Percentiles rank a stretch among this genome's conserved stretches.
Conservation (phyloP, 1,140 invertebrate genomes). For the Nasonia vitripennis region DNA sequence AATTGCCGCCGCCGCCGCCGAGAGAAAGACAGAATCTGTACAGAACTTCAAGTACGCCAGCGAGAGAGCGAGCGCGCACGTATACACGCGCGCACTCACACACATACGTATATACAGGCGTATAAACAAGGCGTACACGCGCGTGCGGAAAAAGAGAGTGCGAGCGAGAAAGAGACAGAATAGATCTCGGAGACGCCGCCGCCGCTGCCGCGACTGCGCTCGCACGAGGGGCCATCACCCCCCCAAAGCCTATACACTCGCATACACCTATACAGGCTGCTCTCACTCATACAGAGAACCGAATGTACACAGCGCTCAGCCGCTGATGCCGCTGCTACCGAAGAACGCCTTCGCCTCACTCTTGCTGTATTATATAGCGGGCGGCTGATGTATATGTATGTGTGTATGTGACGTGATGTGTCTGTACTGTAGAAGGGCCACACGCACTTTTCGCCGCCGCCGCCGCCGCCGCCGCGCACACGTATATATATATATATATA, state of each 20-base stretch:
- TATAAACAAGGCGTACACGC: neutral
- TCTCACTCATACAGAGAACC: neutral
- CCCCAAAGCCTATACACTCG: conserved; percentile 12
- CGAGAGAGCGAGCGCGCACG: neutral
- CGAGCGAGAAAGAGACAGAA: conserved; percentile 28
- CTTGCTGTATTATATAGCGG: neutral
- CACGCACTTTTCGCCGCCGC: conserved; percentile 13
- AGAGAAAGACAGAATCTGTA: conserved; percentile 23
- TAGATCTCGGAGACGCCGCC: conserved; percentile 45
- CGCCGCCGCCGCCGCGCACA: neutral
- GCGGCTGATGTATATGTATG: neutral
- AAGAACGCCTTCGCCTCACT: neutral
- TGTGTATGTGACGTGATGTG: neutral
- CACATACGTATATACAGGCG: neutral
- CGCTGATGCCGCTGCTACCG: neutral
- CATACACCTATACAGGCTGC: neutral
- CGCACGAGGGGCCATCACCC: conserved; percentile 49
- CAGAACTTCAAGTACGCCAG: neutral
- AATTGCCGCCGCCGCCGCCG: conserved; percentile 28
- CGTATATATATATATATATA: neutral
- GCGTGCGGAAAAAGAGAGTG: neutral
- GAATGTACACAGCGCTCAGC: neutral
- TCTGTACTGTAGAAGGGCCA: conserved; percentile 29
- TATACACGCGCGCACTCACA: neutral
- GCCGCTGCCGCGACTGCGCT: conserved; percentile 41